phyloP scores from a whole-genome alignment of 2,113 vertebrate species.

The Bubo bubo region DNA sequence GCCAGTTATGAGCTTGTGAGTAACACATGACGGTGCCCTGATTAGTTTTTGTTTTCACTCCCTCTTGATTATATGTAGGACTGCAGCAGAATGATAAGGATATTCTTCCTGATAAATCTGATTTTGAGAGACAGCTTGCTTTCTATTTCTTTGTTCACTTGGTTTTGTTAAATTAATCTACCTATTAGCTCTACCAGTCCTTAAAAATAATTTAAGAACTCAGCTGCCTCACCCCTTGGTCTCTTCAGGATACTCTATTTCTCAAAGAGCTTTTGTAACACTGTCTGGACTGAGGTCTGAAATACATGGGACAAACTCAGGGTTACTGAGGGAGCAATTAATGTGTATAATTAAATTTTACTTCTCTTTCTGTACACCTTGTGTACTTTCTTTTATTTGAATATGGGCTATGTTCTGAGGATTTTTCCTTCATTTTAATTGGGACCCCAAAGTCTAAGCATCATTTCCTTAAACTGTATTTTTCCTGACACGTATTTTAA shows the following conservation, averaged over 20 bases:
- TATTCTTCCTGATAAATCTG: conserved; percentile 40
- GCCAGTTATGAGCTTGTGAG: conserved; percentile 69
- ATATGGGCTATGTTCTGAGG: not conserved
- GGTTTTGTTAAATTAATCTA: conserved; percentile 32
- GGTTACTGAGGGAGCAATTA: not conserved
- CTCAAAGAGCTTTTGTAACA: not conserved
- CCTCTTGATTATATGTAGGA: conserved; percentile 54
- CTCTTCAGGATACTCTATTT: not conserved
- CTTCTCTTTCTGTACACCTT: not conserved
- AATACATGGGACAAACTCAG: not conserved
- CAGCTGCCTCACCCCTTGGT: not conserved
- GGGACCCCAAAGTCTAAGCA: not conserved
- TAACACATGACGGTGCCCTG: conserved; percentile 51
- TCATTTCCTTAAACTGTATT: not conserved
- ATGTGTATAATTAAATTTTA: not conserved
- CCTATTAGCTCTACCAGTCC: conserved; percentile 11
- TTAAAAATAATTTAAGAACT: not conserved
- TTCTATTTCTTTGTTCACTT: conserved; percentile 26
- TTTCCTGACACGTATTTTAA: not conserved
- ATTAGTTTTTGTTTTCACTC: conserved; percentile 72
- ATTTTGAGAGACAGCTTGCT: conserved; percentile 33
- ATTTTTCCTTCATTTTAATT: not conserved
- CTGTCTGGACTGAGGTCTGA: not conserved
- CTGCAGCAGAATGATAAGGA: conserved; percentile 71
- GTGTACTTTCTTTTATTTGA: not conserved